These are phyloP conservation scores for Halcyon malimbica DNA, from an alignment of 2,113 vertebrate genomes.

Conservation along the genomic window DNA sequence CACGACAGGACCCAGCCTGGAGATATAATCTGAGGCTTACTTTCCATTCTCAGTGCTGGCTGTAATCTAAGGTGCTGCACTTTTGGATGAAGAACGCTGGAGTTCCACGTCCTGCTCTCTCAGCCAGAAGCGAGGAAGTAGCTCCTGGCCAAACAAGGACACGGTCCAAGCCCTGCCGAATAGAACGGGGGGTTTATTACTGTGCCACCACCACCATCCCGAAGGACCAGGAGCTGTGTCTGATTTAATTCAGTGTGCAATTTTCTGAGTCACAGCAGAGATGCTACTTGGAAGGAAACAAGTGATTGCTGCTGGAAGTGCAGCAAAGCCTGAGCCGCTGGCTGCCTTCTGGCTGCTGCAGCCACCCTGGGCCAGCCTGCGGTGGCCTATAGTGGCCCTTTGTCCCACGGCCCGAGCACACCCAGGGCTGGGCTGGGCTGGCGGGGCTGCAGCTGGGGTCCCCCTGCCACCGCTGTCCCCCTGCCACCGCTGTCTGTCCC, in stretches of 20 bases:
- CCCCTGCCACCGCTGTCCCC: too few species aligned
- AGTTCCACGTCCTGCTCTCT: background rate
- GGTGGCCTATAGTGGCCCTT: conserved; percentile 46
- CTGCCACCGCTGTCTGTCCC: too few species aligned
- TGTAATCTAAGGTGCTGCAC: background rate
- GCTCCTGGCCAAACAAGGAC: background rate
- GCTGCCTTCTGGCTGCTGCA: background rate
- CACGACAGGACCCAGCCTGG: background rate
- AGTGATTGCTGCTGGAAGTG: background rate
- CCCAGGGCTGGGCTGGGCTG: background rate
- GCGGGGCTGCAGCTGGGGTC: background rate
- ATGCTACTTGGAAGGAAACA: background rate
- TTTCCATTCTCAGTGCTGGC: background rate
- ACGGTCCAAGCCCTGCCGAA: background rate
- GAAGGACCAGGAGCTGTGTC: background rate
- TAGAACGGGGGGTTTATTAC: background rate
- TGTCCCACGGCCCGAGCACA: background rate
- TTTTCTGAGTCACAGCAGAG: background rate
- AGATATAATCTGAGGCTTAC: background rate
- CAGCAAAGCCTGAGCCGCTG: background rate
- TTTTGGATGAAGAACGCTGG: background rate
- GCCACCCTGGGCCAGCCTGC: background rate
- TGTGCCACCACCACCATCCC: background rate
- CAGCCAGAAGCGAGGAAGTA: background rate
- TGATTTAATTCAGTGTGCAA: background rate